Evolutionary conservation across 2,113 vertebrate species (phyloP).

Genomic region (Mus pahari): DNA sequence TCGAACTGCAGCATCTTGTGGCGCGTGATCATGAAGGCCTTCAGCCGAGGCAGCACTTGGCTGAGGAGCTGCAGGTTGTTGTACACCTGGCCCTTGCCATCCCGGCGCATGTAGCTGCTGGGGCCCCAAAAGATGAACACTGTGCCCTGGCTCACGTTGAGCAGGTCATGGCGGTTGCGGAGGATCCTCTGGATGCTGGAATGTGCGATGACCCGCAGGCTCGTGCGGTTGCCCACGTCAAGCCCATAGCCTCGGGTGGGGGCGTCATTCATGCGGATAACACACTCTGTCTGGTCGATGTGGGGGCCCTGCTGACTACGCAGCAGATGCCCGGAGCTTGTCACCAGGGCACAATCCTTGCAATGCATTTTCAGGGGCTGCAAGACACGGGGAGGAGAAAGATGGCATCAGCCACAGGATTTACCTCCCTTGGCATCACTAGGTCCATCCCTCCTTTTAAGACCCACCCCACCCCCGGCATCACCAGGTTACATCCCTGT

Average conservation of each 20-base stretch:
- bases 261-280: constrained; percentile 98
- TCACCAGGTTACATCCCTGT: neutral
- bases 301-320: constrained; percentile 90
- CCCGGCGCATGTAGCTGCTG: constrained; percentile 97
- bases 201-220: constrained; percentile 96
- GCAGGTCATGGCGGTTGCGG: constrained; percentile 93
- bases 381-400: constrained; percentile 56
- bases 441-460: too few species aligned
- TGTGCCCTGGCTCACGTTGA: constrained; percentile 95
- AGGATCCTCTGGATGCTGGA: constrained; percentile 97
- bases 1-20: constrained; percentile 99
- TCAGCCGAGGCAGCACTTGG: constrained; percentile 95
- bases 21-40: constrained; percentile 96
- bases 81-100: constrained; percentile 96
- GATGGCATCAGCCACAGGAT: neutral
- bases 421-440: neutral
- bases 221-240: constrained; percentile 95
- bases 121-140: constrained; percentile 99
- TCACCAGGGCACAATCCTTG: constrained; percentile 93
- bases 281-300: constrained; percentile 95
- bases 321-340: constrained; percentile 96
- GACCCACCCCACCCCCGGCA: too few species aligned
- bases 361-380: constrained; percentile 98
- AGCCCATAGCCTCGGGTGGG: constrained; percentile 90
- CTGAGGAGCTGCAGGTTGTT: constrained; percentile 98